A percentile compares a stretch with the other conserved stretches of the same genome.
phyloP scores from a whole-genome alignment of 1,140 invertebrate species.

The Bicyclus anynana region DNA sequence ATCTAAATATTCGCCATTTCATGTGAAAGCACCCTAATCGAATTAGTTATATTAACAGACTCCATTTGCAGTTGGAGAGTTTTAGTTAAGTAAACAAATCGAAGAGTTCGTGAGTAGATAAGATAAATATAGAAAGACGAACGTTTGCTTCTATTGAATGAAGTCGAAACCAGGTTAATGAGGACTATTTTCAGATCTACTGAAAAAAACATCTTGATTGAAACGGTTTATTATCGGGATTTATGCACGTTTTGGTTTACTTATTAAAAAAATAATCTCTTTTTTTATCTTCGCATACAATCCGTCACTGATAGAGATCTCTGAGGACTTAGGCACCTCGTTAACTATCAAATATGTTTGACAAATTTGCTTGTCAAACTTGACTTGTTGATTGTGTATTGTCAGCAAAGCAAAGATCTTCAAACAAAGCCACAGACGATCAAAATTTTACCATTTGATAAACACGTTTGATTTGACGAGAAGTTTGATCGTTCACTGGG shows the following conservation, averaged over 20 bases:
- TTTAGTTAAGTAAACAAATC: constrained; percentile 1
- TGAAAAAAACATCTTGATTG: not conserved
- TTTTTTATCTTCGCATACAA: too few relatives aligned
- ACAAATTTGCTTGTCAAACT: too few relatives aligned
- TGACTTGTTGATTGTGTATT: too few relatives aligned
- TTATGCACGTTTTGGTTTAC: not conserved
- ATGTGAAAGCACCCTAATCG: not conserved
- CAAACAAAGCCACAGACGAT: too few relatives aligned
- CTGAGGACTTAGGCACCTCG: too few relatives aligned
- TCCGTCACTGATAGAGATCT: too few relatives aligned
- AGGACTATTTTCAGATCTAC: not conserved
- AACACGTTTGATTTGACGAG: too few relatives aligned
- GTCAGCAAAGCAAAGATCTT: too few relatives aligned
- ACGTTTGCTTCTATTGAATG: not conserved
- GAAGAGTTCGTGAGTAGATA: not conserved
- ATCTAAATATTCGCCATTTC: not conserved
- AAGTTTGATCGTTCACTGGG: too few relatives aligned
- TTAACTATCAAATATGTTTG: too few relatives aligned
- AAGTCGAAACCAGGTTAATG: not conserved
- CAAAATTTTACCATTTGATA: too few relatives aligned
- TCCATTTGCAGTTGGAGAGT: not conserved
- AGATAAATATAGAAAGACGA: not conserved
- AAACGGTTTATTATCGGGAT: not conserved
- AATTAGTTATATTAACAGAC: not conserved
- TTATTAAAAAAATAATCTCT: not conserved